phyloP scores from a whole-genome alignment of 1,140 invertebrate species.

The Elymnias hypermnestra region DNA sequence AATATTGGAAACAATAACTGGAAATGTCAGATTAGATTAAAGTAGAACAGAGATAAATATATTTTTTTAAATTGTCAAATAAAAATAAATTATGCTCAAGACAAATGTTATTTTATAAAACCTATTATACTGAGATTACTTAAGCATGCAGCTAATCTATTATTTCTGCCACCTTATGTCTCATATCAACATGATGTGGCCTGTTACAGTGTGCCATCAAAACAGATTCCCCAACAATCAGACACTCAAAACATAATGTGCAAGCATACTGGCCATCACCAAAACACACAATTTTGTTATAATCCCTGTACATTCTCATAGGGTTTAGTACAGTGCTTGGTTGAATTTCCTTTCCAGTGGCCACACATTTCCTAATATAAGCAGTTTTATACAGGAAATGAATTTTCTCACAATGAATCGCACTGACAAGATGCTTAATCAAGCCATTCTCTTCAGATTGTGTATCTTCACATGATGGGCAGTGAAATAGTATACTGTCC shows the following conservation, averaged over 20 bases:
- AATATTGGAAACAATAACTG: no score
- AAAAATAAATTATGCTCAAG: not conserved
- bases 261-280: conserved; percentile 66
- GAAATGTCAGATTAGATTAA: not conserved
- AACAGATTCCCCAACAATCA: conserved; percentile 58
- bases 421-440: conserved; percentile 52
- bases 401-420: conserved; percentile 58
- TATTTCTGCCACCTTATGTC: conserved; percentile 40
- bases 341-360: conserved; percentile 51
- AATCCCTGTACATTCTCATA: conserved; percentile 64
- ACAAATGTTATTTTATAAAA: not conserved
- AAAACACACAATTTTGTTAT: conserved; percentile 69
- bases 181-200: conserved; percentile 40
- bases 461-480: conserved; percentile 41
- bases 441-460: conserved; percentile 50
- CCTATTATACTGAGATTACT: not conserved
- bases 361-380: conserved; percentile 65
- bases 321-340: conserved; percentile 64
- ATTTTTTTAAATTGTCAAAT: not conserved
- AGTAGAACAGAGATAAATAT: not conserved
- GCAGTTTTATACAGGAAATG: conserved; percentile 66
- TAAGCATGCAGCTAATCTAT: conserved; percentile 18
- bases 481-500: conserved; percentile 45
- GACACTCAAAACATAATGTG: conserved; percentile 58
- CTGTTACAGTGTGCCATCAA: conserved; percentile 55